These are phyloP conservation scores for Reticulitermes lucifugus DNA, from an alignment of 2,888 invertebrate genomes.

Conservation along the genomic window DNA sequence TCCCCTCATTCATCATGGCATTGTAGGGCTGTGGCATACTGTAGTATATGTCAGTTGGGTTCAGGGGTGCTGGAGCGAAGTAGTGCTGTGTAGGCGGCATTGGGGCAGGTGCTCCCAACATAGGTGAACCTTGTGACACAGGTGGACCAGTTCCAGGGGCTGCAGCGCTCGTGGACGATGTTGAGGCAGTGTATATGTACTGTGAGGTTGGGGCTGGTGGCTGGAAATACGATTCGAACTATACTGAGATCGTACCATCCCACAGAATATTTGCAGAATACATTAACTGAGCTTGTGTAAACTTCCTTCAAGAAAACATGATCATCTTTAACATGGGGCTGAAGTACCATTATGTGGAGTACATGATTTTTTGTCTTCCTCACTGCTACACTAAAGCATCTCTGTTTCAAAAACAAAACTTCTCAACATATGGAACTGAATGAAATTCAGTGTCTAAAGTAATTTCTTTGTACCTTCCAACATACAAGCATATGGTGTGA, in stretches of 20 bases:
- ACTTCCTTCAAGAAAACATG: too few species aligned
- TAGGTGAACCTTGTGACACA: constrained; percentile 30
- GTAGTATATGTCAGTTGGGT: constrained; percentile 40
- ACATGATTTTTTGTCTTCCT: too few species aligned
- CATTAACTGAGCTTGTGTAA: too few species aligned
- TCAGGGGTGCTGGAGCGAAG: constrained; percentile 24
- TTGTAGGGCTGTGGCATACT: constrained; percentile 29
- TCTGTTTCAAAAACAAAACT: too few species aligned
- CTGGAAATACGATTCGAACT: constrained; percentile 35
- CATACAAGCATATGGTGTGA: too few species aligned
- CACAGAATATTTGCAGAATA: not conserved
- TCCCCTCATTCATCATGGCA: constrained; percentile 34
- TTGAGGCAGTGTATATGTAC: constrained; percentile 37
- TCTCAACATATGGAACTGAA: too few species aligned
- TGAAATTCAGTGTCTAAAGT: too few species aligned
- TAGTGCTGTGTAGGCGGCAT: constrained; percentile 34
- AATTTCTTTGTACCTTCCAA: too few species aligned
- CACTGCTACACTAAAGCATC: too few species aligned
- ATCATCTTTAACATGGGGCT: too few species aligned
- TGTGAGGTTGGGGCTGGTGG: constrained; percentile 41
- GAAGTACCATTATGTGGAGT: too few species aligned
- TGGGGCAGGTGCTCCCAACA: constrained; percentile 7
- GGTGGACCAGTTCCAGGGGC: constrained; percentile 30
- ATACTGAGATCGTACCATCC: constrained; percentile 33
- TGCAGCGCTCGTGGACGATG: constrained; percentile 31